A percentile compares a stretch with the other conserved stretches of the same genome.
These are phyloP conservation scores for Aphelenchoides besseyi DNA, from an alignment of 1,140 invertebrate species.

Conservation along the genomic window DNA sequence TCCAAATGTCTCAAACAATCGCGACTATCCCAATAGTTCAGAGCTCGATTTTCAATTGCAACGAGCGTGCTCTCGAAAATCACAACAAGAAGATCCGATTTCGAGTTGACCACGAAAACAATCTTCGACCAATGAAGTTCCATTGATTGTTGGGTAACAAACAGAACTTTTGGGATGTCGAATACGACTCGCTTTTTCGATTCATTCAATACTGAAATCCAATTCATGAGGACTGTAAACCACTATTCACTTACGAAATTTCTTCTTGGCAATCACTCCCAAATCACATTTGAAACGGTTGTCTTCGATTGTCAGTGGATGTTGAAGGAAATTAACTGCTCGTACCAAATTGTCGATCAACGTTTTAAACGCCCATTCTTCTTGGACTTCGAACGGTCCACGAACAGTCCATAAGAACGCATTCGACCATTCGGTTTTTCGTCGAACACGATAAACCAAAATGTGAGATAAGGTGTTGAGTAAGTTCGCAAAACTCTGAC, in stretches of 20 bases:
- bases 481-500: background rate
- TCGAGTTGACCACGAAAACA: background rate
- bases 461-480: background rate
- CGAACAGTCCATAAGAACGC: background rate
- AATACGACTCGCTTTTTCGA: background rate
- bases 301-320: background rate
- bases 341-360: background rate
- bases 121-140: slow-evolving; percentile 1
- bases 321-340: background rate
- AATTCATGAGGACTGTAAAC: background rate
- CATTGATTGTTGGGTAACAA: background rate
- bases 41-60: background rate
- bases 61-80: background rate
- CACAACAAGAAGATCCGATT: background rate
- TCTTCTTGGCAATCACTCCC: slow-evolving; percentile 1
- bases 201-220: background rate
- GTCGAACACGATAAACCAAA: background rate
- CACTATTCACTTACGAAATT: background rate
- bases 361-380: background rate
- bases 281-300: background rate
- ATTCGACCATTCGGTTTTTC: background rate
- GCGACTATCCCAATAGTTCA: background rate
- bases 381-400: background rate
- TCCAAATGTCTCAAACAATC: background rate
- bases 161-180: background rate